These are phyloP conservation scores for Erebia aethiops DNA, from an alignment of 2,888 invertebrate species.

Conservation along the genomic window DNA sequence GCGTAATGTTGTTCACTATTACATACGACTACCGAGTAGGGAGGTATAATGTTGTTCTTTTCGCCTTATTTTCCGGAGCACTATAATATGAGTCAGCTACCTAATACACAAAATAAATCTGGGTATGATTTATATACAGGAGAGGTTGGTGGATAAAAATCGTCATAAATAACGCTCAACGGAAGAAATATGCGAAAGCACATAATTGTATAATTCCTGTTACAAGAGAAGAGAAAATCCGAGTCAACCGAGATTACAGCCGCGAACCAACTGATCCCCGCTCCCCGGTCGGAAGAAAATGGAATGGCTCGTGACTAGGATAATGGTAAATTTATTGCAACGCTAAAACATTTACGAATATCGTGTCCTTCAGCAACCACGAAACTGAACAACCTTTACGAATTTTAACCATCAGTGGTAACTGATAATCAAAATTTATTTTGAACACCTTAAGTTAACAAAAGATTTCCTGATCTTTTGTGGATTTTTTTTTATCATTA, in stretches of 20 bases:
- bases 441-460: too few species aligned
- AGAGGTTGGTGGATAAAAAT: slow-evolving; percentile 21
- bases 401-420: neutral
- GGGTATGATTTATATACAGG: slow-evolving; percentile 15
- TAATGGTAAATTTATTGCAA: slow-evolving; percentile 82
- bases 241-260: slow-evolving; percentile 77
- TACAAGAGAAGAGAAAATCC: slow-evolving; percentile 69
- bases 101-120: slow-evolving; percentile 10
- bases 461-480: too few species aligned
- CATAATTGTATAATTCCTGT: slow-evolving; percentile 75
- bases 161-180: slow-evolving; percentile 25
- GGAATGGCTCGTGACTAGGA: slow-evolving; percentile 80
- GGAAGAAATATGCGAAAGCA: slow-evolving; percentile 43
- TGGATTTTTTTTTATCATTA: too few species aligned
- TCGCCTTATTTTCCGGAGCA: neutral
- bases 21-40: too few species aligned
- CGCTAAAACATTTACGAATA: slow-evolving; percentile 76
- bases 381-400: neutral
- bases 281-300: slow-evolving; percentile 75
- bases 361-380: slow-evolving; percentile 16
- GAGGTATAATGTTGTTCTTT: neutral
- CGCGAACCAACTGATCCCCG: slow-evolving; percentile 80
- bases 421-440: neutral
- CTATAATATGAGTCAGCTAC: neutral
- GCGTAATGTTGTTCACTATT: too few species aligned